phyloP scores from a whole-genome alignment of 2,888 invertebrate genomes.

The Melitaea athalia region DNA sequence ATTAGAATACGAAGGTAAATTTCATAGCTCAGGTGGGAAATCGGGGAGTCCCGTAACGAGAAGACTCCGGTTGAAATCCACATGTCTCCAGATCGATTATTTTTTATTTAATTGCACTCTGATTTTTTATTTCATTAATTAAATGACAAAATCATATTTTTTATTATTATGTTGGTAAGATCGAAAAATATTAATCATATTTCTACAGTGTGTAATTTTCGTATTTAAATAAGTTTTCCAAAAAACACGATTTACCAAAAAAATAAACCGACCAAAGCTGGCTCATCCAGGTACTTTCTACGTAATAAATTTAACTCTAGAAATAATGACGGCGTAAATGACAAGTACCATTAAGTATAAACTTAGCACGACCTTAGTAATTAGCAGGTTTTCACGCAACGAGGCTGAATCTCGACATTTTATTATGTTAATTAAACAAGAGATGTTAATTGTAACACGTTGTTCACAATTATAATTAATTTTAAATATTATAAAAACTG shows the following conservation, averaged over 20 bases:
- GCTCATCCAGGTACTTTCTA: background rate
- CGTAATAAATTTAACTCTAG: background rate
- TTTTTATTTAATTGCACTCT: too few relatives aligned
- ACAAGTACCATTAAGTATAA: background rate
- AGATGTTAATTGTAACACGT: background rate
- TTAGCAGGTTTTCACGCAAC: conserved; percentile 4
- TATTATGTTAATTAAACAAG: background rate
- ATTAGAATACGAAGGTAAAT: too few relatives aligned
- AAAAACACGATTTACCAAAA: background rate
- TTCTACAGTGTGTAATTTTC: background rate
- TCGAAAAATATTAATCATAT: too few relatives aligned
- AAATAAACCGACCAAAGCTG: background rate
- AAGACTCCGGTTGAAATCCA: too few relatives aligned
- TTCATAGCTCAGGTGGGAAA: too few relatives aligned
- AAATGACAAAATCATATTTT: too few relatives aligned
- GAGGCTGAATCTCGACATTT: background rate
- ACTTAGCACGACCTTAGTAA: background rate
- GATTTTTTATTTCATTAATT: too few relatives aligned
- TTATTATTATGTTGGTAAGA: too few relatives aligned
- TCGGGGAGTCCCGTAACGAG: too few relatives aligned
- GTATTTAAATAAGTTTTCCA: background rate
- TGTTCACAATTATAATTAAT: background rate
- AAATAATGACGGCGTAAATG: background rate
- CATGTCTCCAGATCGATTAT: too few relatives aligned
- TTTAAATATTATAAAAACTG: background rate